A percentile compares a stretch with the other conserved stretches of the same genome.
These are phyloP conservation scores for Celastrina argiolus DNA, from an alignment of 2,888 invertebrate genomes.

Conservation along the genomic window DNA sequence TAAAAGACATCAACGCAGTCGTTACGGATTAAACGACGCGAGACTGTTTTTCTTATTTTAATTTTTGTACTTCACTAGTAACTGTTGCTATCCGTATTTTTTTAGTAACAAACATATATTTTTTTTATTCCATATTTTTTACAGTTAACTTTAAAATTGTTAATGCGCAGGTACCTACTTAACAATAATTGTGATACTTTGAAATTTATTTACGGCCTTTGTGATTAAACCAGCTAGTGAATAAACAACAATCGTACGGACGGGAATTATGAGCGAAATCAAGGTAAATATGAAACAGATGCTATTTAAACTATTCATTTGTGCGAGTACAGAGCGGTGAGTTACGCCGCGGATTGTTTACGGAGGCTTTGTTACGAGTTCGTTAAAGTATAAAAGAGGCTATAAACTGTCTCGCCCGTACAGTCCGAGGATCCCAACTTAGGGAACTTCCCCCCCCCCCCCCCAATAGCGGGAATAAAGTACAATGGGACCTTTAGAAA, in stretches of 20 bases:
- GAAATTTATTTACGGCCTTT: background rate
- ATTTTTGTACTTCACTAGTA: too few species aligned
- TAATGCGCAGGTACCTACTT: background rate
- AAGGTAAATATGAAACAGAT: slow-evolving; percentile 19
- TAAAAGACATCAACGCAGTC: slow-evolving; percentile 64
- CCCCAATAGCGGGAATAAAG: background rate
- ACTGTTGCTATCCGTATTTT: background rate
- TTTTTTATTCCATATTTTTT: background rate
- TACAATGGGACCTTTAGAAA: background rate
- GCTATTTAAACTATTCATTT: slow-evolving; percentile 36
- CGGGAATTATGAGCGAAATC: slow-evolving; percentile 9
- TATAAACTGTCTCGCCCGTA: slow-evolving; percentile 36
- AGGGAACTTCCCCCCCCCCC: background rate
- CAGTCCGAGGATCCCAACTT: background rate
- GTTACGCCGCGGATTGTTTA: slow-evolving; percentile 42
- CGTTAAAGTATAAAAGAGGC: slow-evolving; percentile 44
- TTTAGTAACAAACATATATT: background rate
- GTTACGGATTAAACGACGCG: background rate
- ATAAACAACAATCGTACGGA: slow-evolving; percentile 5
- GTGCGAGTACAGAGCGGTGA: slow-evolving; percentile 38
- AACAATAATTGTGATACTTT: background rate
- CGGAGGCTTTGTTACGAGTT: slow-evolving; percentile 41
- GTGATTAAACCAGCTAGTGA: background rate
- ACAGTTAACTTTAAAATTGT: background rate
- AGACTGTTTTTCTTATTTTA: background rate